Evolutionary conservation across 1,140 invertebrate species (phyloP), one percentile per base, ranked within the genome.

Genomic region (Drosophila erecta): DNA sequence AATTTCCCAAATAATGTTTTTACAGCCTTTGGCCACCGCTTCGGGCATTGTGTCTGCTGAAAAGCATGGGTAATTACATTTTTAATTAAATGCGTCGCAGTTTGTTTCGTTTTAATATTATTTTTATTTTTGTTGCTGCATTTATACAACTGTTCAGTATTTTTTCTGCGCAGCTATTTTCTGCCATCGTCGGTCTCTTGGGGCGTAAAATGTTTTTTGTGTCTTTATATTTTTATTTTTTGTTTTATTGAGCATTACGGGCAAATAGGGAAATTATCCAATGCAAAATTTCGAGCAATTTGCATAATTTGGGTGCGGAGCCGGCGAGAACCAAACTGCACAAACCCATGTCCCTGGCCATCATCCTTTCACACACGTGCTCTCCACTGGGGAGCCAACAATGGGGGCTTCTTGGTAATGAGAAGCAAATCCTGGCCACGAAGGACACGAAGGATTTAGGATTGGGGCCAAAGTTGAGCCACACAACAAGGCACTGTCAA

Each of bases 261-360:
- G 67, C 43, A 70, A 71, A 71, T 57, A 70, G 50, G 50, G 70
- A 71, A 71, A 71, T 71, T 71, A 71, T 71, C 67, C 67, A 71
- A 71, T 71, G 51, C 51, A 50, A 57, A 71, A 71, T 70, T 70
- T 57, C 64, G 1, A 24, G 41, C 35, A 24, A 70, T 70, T 71
- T 71, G 67, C 67, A 71, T 71, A 71, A 70, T 71, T 71, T 70
- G 20, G 35, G 10, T 20, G 35, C 40, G 15, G 37, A n/a, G 17
- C 17, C 3, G 10, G 12, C 24, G 17, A 33, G 57, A 24, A 30
- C 17, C 30, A 14, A 66, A 30, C 30, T 47, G 62, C 62, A 66
- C 35, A 66, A 61, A 49, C 57, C 59, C 50, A 40, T 38, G 35
- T 40, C 41, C 66, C 67, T 24, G 62, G 5, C 24, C 51, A 70